A percentile compares a stretch with the other conserved stretches of the same genome.
phyloP scores from a whole-genome alignment of 2,888 invertebrate species.

The Cotesia congregata region DNA sequence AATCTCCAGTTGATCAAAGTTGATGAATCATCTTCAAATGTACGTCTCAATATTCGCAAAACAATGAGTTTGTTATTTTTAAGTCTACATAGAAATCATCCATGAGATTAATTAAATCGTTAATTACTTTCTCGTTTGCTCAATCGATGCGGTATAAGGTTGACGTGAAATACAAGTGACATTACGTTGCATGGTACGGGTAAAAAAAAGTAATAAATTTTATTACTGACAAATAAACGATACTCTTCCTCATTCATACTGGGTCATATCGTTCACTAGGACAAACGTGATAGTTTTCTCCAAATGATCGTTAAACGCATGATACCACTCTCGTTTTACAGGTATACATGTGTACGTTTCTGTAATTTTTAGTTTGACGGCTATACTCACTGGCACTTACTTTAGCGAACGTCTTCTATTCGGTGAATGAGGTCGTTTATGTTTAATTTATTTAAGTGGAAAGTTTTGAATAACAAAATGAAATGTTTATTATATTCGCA shows the following conservation, averaged over 20 bases:
- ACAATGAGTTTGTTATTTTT: neutral
- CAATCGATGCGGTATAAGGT: neutral
- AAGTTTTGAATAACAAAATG: conserved; percentile 6
- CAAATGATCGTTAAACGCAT: conserved; percentile 29
- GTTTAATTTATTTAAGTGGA: conserved; percentile 13
- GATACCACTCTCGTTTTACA: conserved; percentile 10
- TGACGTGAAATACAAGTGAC: neutral
- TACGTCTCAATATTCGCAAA: neutral
- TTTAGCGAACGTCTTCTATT: conserved; percentile 9
- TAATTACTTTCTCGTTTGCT: neutral
- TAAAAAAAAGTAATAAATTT: neutral
- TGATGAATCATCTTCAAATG: conserved; percentile 21
- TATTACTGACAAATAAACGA: neutral
- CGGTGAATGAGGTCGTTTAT: conserved; percentile 22
- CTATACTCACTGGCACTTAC: neutral
- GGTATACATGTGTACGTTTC: conserved; percentile 1
- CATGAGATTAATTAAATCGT: neutral
- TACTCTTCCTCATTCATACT: conserved; percentile 14
- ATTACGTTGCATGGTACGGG: too few relatives aligned
- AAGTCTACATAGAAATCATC: neutral
- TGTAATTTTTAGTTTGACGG: neutral
- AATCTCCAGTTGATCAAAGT: conserved; percentile 1
- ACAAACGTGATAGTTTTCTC: conserved; percentile 35
- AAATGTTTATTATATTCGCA: neutral
- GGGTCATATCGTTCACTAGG: conserved; percentile 32